Base-by-base conservation (phyloP, 2,888 invertebrate species). In the Thyatira batis region DNA sequence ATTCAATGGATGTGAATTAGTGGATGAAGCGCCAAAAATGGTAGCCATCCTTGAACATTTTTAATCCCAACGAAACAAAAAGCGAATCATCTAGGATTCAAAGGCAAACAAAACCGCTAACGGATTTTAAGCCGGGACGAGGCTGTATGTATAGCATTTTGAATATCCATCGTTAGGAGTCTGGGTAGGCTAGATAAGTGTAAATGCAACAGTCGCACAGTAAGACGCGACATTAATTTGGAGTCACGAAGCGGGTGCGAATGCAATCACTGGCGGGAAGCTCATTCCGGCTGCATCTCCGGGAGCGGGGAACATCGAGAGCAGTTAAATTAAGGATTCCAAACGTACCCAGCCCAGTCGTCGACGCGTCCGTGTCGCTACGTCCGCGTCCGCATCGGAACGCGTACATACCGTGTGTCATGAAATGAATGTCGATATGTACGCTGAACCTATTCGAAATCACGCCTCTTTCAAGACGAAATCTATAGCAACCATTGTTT, bases 191-290 rank as follows among this genome's bases (percentile, higher is more conserved):
- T 58, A 54, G 54, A 58, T 51, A 61, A 57, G 53, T 55, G 50
- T 54, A 49, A 64, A 54, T 23, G 57, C 51, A 60, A 50, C 55
- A 57, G 57, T 53, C 53, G 55, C 65, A 55, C 49, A 50, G 54
- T 77, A 80, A 84, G 83, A 80, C 63, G 76, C 63, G 72, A 67
- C 79, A 82, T 84, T 87, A 84, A 88, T 86, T 85, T 79, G 73
- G 63, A 81, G 82, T 80, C 82, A 80, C 80, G 83, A 70, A 78
- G 76, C 72, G 77, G 75, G 79, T 73, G 81, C 82, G 85, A 87
- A 85, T 80, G 88, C 87, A 91, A 91, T 91, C 89, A 88, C 85
- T 55, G 81, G 78, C 84, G 86, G 89, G 89, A 90, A 89, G 81
- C 85, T 87, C 85, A 84, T 85, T 80, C 84, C 82, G 76, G 67